phyloP scores from a whole-genome alignment of 2,113 vertebrate genomes.

The Dascyllus trimaculatus region DNA sequence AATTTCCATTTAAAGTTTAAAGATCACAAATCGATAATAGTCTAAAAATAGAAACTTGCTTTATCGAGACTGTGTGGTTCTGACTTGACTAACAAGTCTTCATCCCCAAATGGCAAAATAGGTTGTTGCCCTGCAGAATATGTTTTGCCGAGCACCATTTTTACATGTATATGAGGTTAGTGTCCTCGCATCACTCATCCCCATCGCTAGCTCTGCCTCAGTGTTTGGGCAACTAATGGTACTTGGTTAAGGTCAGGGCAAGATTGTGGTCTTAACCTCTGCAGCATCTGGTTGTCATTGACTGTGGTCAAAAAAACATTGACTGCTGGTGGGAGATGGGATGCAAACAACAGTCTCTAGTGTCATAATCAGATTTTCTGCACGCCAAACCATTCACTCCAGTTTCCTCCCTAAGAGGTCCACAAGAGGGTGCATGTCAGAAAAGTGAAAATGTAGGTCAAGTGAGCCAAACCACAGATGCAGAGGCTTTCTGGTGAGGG shows the following conservation, averaged over 20 bases:
- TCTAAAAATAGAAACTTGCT: too few relatives aligned
- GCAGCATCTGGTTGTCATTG: neutral
- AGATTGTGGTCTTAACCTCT: neutral
- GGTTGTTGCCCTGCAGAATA: too few relatives aligned
- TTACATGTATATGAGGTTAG: too few relatives aligned
- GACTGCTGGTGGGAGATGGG: neutral
- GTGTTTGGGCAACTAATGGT: neutral
- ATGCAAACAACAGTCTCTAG: neutral
- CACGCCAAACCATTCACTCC: neutral
- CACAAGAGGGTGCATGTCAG: conserved; percentile 23
- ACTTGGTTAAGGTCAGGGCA: conserved; percentile 4
- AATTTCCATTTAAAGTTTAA: too few relatives aligned
- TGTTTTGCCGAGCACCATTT: too few relatives aligned
- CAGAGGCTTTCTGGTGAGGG: conserved; percentile 14
- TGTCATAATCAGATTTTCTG: neutral
- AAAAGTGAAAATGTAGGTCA: conserved; percentile 22
- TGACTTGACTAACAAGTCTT: too few relatives aligned
- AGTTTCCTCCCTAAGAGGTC: conserved; percentile 1
- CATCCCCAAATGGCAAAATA: too few relatives aligned
- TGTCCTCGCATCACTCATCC: too few relatives aligned
- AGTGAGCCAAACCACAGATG: conserved; percentile 14
- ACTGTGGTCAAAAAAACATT: conserved; percentile 15
- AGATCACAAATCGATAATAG: too few relatives aligned
- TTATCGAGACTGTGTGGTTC: too few relatives aligned
- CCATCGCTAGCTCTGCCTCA: too few relatives aligned